Evolutionary conservation across 2,888 invertebrate genomes (phyloP), one percentile per base, ranked within the genome.

Genomic region (Diachrysia chrysitis): DNA sequence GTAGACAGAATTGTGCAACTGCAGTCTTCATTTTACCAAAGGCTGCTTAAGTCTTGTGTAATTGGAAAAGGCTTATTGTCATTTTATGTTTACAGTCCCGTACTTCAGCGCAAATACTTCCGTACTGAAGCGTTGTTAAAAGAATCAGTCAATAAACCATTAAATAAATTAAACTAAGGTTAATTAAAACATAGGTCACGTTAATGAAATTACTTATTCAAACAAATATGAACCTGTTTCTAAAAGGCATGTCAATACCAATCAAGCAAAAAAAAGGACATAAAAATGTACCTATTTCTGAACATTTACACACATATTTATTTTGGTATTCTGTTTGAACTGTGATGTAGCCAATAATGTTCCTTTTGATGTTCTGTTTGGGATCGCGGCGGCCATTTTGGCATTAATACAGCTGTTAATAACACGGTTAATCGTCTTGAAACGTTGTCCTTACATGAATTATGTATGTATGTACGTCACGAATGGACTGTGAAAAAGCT

Each of bases 341-440:
- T 71, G 29, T 35, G 58, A 58, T 62, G 64, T 65, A 48, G 57
- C 68, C 67, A 64, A 62, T 63, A 66, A 58, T 66, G 23, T 56
- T 66, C 63, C 70, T 69, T 80, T 80, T 80, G 81, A 80, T 80
- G 78, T 77, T 70, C 54, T 32, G 61, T 66, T 71, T 57, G 46
- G 57, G 57, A 35, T 71, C 23, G 37, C 5, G 54, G 57, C 57
- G 19, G 69, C 71, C 74, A 67, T 82, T 77, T 82, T 69, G 21
- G 57, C 60, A 72, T 79, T 79, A 66, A 66, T 61, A 68, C 59
- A 59, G 65, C 71, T 80, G 78, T 80, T 80, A 79, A 71, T 82
- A 82, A 62, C 69, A 62, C 48, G 73, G 63, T 82, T 79, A 77
- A 80, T 80, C 69, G 69, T 48, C 71, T 61, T 53, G 71, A 80